Evolutionary conservation across 2,797 vertebrate genomes (phyloP).

Genomic region (Anabacerthia variegaticeps): DNA sequence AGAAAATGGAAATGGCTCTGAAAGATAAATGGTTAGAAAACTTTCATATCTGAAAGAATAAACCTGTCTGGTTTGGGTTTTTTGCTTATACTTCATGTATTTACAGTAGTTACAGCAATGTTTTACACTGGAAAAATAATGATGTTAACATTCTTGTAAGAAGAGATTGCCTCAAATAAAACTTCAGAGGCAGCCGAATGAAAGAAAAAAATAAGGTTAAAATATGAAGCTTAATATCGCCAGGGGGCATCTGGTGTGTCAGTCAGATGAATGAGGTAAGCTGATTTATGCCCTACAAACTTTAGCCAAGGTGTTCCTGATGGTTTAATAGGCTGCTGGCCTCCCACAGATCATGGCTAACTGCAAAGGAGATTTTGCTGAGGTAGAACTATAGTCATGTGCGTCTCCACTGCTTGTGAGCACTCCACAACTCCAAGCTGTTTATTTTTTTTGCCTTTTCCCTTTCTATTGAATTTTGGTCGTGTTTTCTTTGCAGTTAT

Average conservation of each 20-base stretch:
- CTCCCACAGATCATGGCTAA: conserved; percentile 40
- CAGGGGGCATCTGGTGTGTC: conserved; percentile 65
- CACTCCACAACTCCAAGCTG: not conserved
- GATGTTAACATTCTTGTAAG: conserved; percentile 66
- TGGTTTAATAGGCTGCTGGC: conserved; percentile 57
- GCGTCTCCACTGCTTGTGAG: not conserved
- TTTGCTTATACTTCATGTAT: conserved; percentile 26
- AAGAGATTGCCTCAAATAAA: conserved; percentile 68
- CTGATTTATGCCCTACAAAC: conserved; percentile 66
- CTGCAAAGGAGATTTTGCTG: conserved; percentile 29
- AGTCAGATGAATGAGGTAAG: conserved; percentile 61
- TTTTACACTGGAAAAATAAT: conserved; percentile 58
- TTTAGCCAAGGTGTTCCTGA: conserved; percentile 60
- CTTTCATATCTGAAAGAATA: conserved; percentile 43
- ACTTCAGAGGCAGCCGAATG: conserved; percentile 64
- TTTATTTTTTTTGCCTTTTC: conserved; percentile 17
- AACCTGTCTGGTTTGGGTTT: not conserved
- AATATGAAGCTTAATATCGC: conserved; percentile 64
- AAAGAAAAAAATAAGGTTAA: conserved; percentile 67
- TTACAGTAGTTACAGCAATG: conserved; percentile 38
- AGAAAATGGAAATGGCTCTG: conserved; percentile 49
- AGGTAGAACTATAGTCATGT: not conserved
- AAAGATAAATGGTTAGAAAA: conserved; percentile 59
- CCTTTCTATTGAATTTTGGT: conserved; percentile 26
- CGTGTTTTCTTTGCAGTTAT: conserved; percentile 6